Base-by-base conservation (phyloP, 2,888 invertebrate genomes). In the Rhogogaster chlorosoma region DNA sequence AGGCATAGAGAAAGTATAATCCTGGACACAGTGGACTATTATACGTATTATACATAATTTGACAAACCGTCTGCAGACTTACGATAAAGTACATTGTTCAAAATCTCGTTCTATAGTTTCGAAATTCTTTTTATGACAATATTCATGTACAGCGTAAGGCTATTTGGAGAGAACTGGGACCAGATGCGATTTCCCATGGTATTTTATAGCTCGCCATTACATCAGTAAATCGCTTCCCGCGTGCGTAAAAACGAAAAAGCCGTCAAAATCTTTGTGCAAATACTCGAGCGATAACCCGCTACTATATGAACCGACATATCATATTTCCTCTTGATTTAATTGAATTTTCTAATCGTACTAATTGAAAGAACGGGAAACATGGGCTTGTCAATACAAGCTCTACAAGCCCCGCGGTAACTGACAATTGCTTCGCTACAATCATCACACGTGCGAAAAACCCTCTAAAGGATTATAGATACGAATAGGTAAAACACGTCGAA, bases 291-390 rank as follows among this genome's bases (percentile, higher is more conserved):
- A 83, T 77, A 84, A 85, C 77, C 42, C 83, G 80, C n/a, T 42
- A 42, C 32, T 57, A 22, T 38, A 22, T 45, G 53, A 67, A 22
- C 49, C 67, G 29, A 53, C 67, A 36, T 85, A 85, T 85, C 83
- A 15, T 26, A 85, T 85, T 83, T 84, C 75, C 73, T 32, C 67
- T 42, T 29, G 45, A 75, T 87, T 89, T 91, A 88, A 89, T 88
- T 89, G 87, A 88, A 90, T 89, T 89, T 87, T 86, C 85, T 88
- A 89, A 89, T 90, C 89, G 86, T 84, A 75, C 77, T 86, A 87
- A 88, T 88, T 87, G 83, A 83, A 64, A 61, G 45, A 84, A 71
- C 70, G 70, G 29, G 67, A 22, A 67, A 83, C 26, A 15, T 7
- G 32, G 22, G 1, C 22, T n/a, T 80, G 57, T 80, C 18, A 61